Evolutionary conservation across 2,113 vertebrate species (phyloP).

Genomic region (Ellobius talpinus): DNA sequence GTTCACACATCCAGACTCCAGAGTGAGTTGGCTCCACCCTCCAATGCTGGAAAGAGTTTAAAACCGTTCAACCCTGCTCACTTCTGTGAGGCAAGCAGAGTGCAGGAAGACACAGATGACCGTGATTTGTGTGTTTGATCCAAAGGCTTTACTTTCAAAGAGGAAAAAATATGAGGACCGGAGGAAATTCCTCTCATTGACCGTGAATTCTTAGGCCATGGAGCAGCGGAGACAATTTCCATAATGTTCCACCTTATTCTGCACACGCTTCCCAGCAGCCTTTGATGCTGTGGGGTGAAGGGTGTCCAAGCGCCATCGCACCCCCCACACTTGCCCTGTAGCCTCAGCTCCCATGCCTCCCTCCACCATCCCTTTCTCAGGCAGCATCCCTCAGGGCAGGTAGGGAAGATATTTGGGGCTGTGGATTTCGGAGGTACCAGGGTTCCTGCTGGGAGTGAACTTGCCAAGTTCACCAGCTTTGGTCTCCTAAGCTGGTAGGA

Average conservation of each 20-base stretch:
- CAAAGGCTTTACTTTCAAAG: slow-evolving; percentile 66
- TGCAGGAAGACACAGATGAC: slow-evolving; percentile 1
- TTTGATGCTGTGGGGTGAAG: slow-evolving; percentile 47
- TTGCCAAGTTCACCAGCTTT: not conserved
- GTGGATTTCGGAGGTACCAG: not conserved
- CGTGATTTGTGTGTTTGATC: slow-evolving; percentile 55
- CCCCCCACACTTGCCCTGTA: too few relatives aligned
- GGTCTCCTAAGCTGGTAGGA: not conserved
- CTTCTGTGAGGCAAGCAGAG: not conserved
- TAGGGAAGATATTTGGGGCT: not conserved
- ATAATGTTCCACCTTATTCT: slow-evolving; percentile 53
- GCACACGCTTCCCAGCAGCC: not conserved
- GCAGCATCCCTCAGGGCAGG: not conserved
- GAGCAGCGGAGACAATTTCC: slow-evolving; percentile 36
- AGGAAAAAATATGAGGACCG: slow-evolving; percentile 29
- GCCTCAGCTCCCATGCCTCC: not conserved
- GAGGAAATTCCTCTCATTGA: slow-evolving; percentile 66
- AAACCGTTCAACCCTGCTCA: not conserved
- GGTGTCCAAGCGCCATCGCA: not conserved
- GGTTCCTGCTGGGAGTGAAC: not conserved
- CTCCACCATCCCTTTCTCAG: not conserved
- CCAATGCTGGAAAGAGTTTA: not conserved
- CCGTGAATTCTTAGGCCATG: slow-evolving; percentile 54
- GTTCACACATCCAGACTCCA: not conserved
- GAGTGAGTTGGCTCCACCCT: not conserved